Conservation (phyloP, 2,113 vertebrate genomes). For the Malurus alboscapulatus region DNA sequence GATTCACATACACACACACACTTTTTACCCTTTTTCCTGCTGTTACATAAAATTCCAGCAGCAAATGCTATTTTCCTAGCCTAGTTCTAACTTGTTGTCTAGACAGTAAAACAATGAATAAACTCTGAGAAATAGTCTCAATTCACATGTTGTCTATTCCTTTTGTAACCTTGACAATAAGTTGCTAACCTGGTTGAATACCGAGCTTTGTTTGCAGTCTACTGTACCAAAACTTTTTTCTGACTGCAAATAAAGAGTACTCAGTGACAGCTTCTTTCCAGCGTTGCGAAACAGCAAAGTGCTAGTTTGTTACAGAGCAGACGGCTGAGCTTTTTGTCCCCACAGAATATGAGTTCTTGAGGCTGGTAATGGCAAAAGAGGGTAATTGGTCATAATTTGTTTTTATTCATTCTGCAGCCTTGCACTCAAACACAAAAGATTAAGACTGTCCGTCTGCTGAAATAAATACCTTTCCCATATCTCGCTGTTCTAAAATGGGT, state of each 20-base stretch:
- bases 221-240: conserved; percentile 12
- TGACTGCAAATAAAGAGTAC: not conserved
- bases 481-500: not conserved
- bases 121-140: conserved; percentile 9
- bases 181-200: conserved; percentile 36
- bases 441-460: not conserved
- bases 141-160: conserved; percentile 8
- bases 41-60: not conserved
- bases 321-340: not conserved
- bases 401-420: conserved; percentile 27
- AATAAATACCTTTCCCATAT: not conserved
- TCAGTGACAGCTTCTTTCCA: conserved; percentile 31
- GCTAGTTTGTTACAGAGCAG: not conserved
- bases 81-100: not conserved
- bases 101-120: conserved; percentile 43
- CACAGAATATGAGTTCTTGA: not conserved
- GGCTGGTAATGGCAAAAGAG: conserved; percentile 21
- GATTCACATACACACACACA: not conserved
- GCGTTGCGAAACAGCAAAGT: not conserved
- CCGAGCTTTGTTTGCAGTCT: conserved; percentile 27
- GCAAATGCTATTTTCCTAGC: not conserved
- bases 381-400: conserved; percentile 16
- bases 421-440: not conserved
- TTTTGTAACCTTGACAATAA: conserved; percentile 54
- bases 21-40: not conserved